These are phyloP conservation scores for Platyura marginata DNA, from an alignment of 1,140 invertebrate species.

Conservation along the genomic window DNA sequence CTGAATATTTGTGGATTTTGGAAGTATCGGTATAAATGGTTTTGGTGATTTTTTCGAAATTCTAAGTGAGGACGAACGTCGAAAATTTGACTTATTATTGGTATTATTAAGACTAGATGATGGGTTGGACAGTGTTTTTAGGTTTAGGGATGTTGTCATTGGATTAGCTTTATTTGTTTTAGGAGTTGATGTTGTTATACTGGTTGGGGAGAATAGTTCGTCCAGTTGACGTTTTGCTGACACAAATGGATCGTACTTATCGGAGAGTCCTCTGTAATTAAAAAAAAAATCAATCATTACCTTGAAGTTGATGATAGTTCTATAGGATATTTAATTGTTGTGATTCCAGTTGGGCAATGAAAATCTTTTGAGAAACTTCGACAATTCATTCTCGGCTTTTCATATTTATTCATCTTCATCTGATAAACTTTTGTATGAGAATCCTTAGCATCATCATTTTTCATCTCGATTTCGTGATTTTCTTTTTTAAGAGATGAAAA, in stretches of 20 bases:
- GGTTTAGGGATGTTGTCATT: constrained; percentile 7
- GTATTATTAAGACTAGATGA: too few species aligned
- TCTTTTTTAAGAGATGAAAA: too few species aligned
- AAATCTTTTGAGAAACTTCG: too few species aligned
- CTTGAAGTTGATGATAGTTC: background rate
- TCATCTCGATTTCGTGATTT: too few species aligned
- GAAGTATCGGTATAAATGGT: constrained; percentile 10
- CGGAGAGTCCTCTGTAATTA: constrained; percentile 21
- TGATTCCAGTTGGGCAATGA: too few species aligned
- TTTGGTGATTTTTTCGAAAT: constrained; percentile 17
- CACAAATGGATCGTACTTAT: constrained; percentile 43
- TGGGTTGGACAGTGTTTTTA: background rate
- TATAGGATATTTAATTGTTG: too few species aligned
- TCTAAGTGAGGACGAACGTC: constrained; percentile 18
- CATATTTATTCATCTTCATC: too few species aligned
- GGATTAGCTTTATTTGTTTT: constrained; percentile 7
- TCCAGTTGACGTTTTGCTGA: constrained; percentile 48
- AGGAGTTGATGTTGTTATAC: constrained; percentile 10
- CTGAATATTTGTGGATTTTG: constrained; percentile 18
- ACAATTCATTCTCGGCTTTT: too few species aligned
- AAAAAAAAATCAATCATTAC: background rate
- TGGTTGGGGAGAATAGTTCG: constrained; percentile 34
- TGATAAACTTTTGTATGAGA: too few species aligned
- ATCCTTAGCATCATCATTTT: too few species aligned
- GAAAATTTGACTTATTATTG: constrained; percentile 12